Conservation (phyloP, 2,797 vertebrate species). For the Halcyon badia region DNA sequence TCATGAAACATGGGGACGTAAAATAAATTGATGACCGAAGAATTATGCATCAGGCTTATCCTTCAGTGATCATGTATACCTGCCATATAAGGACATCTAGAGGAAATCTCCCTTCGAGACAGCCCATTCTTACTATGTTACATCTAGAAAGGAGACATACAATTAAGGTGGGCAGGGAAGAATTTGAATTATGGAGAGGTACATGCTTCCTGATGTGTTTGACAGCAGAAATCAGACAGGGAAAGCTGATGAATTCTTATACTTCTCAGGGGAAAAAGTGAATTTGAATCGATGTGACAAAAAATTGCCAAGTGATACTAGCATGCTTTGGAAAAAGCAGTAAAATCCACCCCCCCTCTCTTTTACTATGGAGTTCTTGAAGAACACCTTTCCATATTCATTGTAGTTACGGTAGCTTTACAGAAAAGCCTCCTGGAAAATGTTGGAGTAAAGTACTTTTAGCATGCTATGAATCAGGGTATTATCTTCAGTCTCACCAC, state of each 20-base stretch:
- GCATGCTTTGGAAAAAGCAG: background rate
- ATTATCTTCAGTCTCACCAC: background rate
- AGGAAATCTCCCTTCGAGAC: slow-evolving; percentile 56
- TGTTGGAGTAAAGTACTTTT: background rate
- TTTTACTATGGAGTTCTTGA: background rate
- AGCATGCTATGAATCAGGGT: background rate
- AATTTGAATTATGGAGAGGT: slow-evolving; percentile 73
- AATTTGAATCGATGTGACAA: slow-evolving; percentile 74
- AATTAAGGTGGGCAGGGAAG: slow-evolving; percentile 74
- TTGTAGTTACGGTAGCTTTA: background rate
- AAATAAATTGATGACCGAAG: slow-evolving; percentile 17
- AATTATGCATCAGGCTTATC: background rate
- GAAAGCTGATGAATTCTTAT: slow-evolving; percentile 73
- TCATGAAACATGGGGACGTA: background rate
- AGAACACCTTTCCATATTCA: background rate
- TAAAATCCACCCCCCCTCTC: background rate
- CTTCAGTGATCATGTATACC: background rate
- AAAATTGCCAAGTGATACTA: slow-evolving; percentile 62
- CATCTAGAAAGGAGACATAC: slow-evolving; percentile 63
- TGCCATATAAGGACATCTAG: slow-evolving; percentile 30
- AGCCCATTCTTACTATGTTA: slow-evolving; percentile 29
- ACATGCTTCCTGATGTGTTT: slow-evolving; percentile 72
- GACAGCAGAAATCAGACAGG: slow-evolving; percentile 76
- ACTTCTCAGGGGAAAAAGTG: slow-evolving; percentile 73
- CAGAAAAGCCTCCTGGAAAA: background rate